Base-by-base conservation (phyloP, 1,140 invertebrate genomes). In the Chelonus insularis region DNA sequence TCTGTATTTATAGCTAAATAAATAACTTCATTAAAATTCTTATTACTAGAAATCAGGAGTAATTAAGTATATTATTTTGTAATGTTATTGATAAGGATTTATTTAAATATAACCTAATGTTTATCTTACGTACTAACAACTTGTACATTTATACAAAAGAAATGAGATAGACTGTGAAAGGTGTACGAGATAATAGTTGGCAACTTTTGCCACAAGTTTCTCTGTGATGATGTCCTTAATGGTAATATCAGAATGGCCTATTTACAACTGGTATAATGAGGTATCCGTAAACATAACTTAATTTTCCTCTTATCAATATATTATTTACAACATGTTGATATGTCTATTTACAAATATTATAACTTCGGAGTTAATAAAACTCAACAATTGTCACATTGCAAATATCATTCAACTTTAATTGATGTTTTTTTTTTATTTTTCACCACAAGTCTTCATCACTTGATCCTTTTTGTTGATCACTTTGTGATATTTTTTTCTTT, bases 91-190 rank as follows among this genome's bases (percentile, higher is more conserved):
- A 52, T 29, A 29, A 58, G 14, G 32, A 41, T 20, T 59, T 59
- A 21, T 32, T 59, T 59, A 50, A 51, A 51, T 29, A 59, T 51
- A 59, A 29, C 12, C 21, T 58, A 50, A 36, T 32, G 16, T 58
- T 32, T 59, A 29, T 29, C 7, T 29, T 29, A 29, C 7, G 36
- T 57, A 39, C 60, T 56, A 55, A 56, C 57, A 60, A 63, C 56
- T 62, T 76, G 72, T 77, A 77, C 74, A 79, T 79, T 77, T 77
- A 74, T 79, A 79, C 75, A 79, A 75, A 77, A 77, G 63, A 69
- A n/a, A 67, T 39, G 12, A 16, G 57, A 23, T 47, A 36, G 16
- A 45, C n/a, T 29, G 7, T 7, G 25, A 43, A 52, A 25, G 12
- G 18, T 34, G 6, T 39, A 21, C n/a, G 3, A 58, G 34, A 51